Evolutionary conservation across 2,113 vertebrate genomes (phyloP).

Genomic region (Falcunculus frontatus): DNA sequence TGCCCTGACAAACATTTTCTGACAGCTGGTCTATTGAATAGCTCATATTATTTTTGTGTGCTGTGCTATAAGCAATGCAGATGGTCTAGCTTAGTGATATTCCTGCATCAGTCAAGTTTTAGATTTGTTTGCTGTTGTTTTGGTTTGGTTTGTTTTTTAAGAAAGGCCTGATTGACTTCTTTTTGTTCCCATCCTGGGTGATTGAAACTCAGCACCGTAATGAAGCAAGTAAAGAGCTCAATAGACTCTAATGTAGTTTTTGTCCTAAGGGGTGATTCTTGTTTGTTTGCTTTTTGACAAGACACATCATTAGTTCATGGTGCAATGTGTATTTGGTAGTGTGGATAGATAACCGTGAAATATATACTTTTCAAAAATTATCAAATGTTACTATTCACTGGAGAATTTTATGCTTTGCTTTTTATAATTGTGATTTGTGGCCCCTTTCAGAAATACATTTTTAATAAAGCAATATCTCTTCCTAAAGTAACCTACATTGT

Average conservation of each 20-base stretch:
- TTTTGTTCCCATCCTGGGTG: not conserved
- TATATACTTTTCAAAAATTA: slow-evolving; percentile 42
- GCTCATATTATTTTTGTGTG: slow-evolving; percentile 35
- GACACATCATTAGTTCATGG: slow-evolving; percentile 43
- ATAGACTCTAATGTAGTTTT: slow-evolving; percentile 44
- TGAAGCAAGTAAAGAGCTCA: slow-evolving; percentile 49
- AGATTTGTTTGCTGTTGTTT: slow-evolving; percentile 7
- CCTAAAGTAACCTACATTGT: slow-evolving; percentile 55
- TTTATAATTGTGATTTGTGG: slow-evolving; percentile 60
- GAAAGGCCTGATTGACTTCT: slow-evolving; percentile 6
- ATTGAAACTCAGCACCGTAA: slow-evolving; percentile 47
- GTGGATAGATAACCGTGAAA: slow-evolving; percentile 29
- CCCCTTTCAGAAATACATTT: slow-evolving; percentile 57
- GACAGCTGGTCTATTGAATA: slow-evolving; percentile 40
- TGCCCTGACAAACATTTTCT: slow-evolving; percentile 3
- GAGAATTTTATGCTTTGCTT: slow-evolving; percentile 50
- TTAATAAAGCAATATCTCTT: slow-evolving; percentile 68
- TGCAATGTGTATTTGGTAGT: slow-evolving; percentile 24
- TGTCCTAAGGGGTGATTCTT: slow-evolving; percentile 48
- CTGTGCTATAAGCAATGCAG: slow-evolving; percentile 48
- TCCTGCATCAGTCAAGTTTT: slow-evolving; percentile 43
- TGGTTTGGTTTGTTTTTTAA: not conserved
- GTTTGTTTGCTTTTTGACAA: slow-evolving; percentile 42
- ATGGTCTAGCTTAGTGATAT: slow-evolving; percentile 34
- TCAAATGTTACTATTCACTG: slow-evolving; percentile 52